These are phyloP conservation scores for Monochamus alternatus DNA, from an alignment of 2,888 invertebrate species.

Conservation along the genomic window DNA sequence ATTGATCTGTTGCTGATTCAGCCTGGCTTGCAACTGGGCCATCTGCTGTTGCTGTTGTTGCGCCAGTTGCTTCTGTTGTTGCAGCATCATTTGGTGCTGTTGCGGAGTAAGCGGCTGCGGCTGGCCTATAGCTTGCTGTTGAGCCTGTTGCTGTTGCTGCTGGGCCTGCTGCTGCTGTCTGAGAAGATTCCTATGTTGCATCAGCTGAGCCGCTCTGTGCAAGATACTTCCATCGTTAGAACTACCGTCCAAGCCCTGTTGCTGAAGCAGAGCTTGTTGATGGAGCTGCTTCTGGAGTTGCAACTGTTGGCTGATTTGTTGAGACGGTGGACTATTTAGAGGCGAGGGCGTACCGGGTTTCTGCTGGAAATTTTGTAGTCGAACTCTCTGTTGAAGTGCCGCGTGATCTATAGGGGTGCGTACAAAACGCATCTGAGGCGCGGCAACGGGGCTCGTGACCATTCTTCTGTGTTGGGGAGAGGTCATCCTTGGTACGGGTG, in stretches of 20 bases:
- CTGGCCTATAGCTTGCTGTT: constrained; percentile 58
- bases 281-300: constrained; percentile 70
- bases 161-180: constrained; percentile 63
- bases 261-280: constrained; percentile 68
- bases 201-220: constrained; percentile 65
- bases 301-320: constrained; percentile 63
- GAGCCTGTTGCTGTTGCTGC: constrained; percentile 61
- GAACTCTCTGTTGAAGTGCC: constrained; percentile 62
- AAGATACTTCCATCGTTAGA: constrained; percentile 71
- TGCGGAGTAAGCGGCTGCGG: constrained; percentile 65
- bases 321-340: constrained; percentile 67
- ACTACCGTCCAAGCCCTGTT: constrained; percentile 59
- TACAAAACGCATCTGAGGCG: constrained; percentile 64
- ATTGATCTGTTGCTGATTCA: constrained; percentile 58
- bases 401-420: constrained; percentile 62
- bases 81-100: constrained; percentile 68
- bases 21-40: constrained; percentile 70
- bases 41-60: constrained; percentile 64
- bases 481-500: constrained; percentile 73
- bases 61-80: constrained; percentile 62
- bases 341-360: constrained; percentile 68
- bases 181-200: constrained; percentile 66
- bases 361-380: constrained; percentile 66
- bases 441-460: constrained; percentile 73
- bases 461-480: constrained; percentile 75